Evolutionary conservation across 2,797 vertebrate genomes (phyloP).

Genomic region (Sandelia bainsii): DNA sequence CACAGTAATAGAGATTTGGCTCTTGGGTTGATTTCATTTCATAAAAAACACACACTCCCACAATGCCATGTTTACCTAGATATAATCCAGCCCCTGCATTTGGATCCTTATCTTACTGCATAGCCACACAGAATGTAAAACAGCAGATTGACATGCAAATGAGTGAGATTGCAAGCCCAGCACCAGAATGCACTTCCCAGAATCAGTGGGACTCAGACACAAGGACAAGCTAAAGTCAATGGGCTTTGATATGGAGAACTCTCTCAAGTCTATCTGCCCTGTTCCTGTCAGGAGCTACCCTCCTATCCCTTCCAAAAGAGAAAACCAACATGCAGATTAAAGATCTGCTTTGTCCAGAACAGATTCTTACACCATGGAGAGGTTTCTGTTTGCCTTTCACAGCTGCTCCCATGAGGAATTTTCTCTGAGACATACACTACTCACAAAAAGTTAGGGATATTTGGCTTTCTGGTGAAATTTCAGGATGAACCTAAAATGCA

Average conservation of each 20-base stretch:
- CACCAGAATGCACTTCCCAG: conserved; percentile 48
- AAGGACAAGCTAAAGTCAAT: conserved; percentile 69
- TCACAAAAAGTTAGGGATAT: too few species aligned
- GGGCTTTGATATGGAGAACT: conserved; percentile 58
- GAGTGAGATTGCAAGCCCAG: conserved; percentile 37
- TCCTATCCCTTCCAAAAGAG: conserved; percentile 20
- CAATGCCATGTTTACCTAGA: conserved; percentile 40
- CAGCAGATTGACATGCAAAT: conserved; percentile 63
- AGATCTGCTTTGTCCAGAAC: conserved; percentile 18
- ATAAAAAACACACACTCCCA: neutral
- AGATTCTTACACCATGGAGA: conserved; percentile 26
- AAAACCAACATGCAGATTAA: conserved; percentile 43
- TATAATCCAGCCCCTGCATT: conserved; percentile 29
- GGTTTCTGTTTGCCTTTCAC: conserved; percentile 34
- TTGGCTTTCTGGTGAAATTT: too few species aligned
- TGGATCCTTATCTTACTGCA: conserved; percentile 33
- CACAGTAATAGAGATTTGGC: conserved; percentile 29
- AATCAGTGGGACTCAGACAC: conserved; percentile 59
- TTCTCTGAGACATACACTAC: too few species aligned
- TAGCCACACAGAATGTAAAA: conserved; percentile 49
- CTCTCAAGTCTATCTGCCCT: conserved; percentile 26
- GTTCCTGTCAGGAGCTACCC: conserved; percentile 34
- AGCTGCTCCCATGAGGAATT: conserved; percentile 8
- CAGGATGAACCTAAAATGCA: too few species aligned
- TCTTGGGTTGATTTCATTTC: conserved; percentile 25